A percentile compares a stretch with the other conserved stretches of the same genome.
Evolutionary conservation across 2,888 invertebrate genomes (phyloP).

Genomic region (Lydus trimaculatus): DNA sequence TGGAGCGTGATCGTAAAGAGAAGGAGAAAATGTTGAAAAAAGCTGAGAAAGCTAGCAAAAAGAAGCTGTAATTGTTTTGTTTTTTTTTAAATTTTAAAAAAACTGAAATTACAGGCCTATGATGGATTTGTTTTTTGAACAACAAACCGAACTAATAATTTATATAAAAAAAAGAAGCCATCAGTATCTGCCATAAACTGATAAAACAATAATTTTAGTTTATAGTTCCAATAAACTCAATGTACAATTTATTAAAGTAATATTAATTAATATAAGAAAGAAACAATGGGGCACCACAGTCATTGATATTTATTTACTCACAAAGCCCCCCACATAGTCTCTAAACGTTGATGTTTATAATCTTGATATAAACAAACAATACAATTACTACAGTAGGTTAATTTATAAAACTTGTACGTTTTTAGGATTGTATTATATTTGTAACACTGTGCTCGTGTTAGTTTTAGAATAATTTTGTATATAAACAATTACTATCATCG

Average conservation of each 20-base stretch:
- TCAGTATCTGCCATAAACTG: slow-evolving; percentile 46
- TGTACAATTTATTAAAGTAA: slow-evolving; percentile 11
- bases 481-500: slow-evolving; percentile 18
- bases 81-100: not conserved
- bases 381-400: slow-evolving; percentile 21
- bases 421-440: slow-evolving; percentile 33
- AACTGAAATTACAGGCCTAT: slow-evolving; percentile 2
- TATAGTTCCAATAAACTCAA: slow-evolving; percentile 26
- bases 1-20: slow-evolving; percentile 85
- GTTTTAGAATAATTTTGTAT: slow-evolving; percentile 32
- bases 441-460: slow-evolving; percentile 42
- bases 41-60: slow-evolving; percentile 75
- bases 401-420: slow-evolving; percentile 35
- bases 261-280: not conserved
- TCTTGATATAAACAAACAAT: slow-evolving; percentile 34
- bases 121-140: slow-evolving; percentile 4
- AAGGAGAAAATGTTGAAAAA: slow-evolving; percentile 86
- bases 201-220: slow-evolving; percentile 19
- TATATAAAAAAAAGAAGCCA: slow-evolving; percentile 4
- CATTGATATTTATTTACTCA: not conserved
- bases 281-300: not conserved
- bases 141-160: not conserved
- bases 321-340: slow-evolving; percentile 3
- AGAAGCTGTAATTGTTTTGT: slow-evolving; percentile 63
- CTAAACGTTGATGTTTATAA: slow-evolving; percentile 26